A percentile compares a stretch with the other conserved stretches of the same genome.
phyloP scores from a whole-genome alignment of 2,888 invertebrate species.

The Leptopterna dolabrata region DNA sequence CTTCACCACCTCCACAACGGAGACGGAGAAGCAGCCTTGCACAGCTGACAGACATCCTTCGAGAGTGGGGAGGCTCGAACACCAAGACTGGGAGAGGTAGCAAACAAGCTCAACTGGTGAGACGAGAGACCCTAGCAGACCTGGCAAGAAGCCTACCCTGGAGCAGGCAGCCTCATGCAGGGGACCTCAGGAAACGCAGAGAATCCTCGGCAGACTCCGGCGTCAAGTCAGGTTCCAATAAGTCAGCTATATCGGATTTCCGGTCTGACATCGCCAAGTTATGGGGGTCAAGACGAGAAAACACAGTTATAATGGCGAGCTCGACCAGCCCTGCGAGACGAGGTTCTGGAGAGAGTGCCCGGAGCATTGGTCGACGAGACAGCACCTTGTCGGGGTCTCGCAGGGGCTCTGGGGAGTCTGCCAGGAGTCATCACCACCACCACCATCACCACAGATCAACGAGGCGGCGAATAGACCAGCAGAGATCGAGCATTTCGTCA shows the following conservation, averaged over 20 bases:
- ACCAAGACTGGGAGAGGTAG: slow-evolving; percentile 70
- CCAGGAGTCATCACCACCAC: slow-evolving; percentile 68
- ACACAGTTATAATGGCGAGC: slow-evolving; percentile 64
- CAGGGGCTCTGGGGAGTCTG: slow-evolving; percentile 72
- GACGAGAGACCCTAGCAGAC: slow-evolving; percentile 89
- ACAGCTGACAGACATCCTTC: slow-evolving; percentile 86
- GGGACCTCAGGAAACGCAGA: slow-evolving; percentile 75
- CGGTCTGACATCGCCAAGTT: slow-evolving; percentile 78
- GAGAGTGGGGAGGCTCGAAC: slow-evolving; percentile 83
- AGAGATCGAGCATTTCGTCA: slow-evolving; percentile 78
- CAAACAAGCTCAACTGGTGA: slow-evolving; percentile 88
- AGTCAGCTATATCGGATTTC: slow-evolving; percentile 73
- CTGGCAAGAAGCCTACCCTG: slow-evolving; percentile 86
- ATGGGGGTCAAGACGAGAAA: slow-evolving; percentile 75
- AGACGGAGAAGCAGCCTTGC: slow-evolving; percentile 87
- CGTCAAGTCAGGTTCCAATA: slow-evolving; percentile 73
- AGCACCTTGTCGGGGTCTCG: slow-evolving; percentile 61
- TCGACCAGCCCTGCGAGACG: slow-evolving; percentile 65
- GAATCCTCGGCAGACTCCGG: slow-evolving; percentile 91
- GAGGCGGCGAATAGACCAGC: slow-evolving; percentile 73
- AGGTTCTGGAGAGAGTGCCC: slow-evolving; percentile 77
- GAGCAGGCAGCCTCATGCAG: slow-evolving; percentile 73
- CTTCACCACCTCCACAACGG: slow-evolving; percentile 72
- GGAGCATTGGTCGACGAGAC: slow-evolving; percentile 67
- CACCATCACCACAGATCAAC: slow-evolving; percentile 69